Conservation (phyloP, 2,888 invertebrate genomes). For the Apocheima hispidaria region DNA sequence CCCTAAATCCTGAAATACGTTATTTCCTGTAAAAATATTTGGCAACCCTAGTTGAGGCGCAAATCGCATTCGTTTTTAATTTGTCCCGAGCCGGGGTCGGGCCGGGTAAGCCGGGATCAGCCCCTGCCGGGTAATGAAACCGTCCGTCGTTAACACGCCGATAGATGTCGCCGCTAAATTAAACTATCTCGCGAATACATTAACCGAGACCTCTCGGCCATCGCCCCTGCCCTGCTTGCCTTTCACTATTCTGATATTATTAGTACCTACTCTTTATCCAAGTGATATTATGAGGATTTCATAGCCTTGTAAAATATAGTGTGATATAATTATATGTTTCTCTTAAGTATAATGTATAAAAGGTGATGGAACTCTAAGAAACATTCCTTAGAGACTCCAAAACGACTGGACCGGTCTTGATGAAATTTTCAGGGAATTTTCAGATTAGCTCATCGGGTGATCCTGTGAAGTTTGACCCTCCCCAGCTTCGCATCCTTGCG, state of each 20-base stretch:
- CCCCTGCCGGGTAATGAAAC: slow-evolving; percentile 59
- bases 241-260: neutral
- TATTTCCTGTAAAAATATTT: too few species aligned
- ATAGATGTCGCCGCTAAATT: slow-evolving; percentile 67
- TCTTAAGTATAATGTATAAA: too few species aligned
- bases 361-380: too few species aligned
- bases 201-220: slow-evolving; percentile 38
- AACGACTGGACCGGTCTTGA: too few species aligned
- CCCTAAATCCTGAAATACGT: too few species aligned
- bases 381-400: too few species aligned
- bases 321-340: too few species aligned
- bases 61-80: slow-evolving; percentile 60
- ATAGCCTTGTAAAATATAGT: neutral
- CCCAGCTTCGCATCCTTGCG: too few species aligned
- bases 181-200: slow-evolving; percentile 69
- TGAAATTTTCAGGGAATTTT: too few species aligned
- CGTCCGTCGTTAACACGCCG: slow-evolving; percentile 56
- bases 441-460: too few species aligned
- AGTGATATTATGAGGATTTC: neutral
- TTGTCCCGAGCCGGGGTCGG: slow-evolving; percentile 38
- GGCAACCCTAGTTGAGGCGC: slow-evolving; percentile 44
- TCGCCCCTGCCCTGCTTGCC: neutral
- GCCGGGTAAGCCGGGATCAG: slow-evolving; percentile 29
- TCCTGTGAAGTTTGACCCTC: too few species aligned
- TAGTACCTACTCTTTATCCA: neutral